Conservation (phyloP, 92 coral and sea anemone genomes). For the Zoanthus gigantus region DNA sequence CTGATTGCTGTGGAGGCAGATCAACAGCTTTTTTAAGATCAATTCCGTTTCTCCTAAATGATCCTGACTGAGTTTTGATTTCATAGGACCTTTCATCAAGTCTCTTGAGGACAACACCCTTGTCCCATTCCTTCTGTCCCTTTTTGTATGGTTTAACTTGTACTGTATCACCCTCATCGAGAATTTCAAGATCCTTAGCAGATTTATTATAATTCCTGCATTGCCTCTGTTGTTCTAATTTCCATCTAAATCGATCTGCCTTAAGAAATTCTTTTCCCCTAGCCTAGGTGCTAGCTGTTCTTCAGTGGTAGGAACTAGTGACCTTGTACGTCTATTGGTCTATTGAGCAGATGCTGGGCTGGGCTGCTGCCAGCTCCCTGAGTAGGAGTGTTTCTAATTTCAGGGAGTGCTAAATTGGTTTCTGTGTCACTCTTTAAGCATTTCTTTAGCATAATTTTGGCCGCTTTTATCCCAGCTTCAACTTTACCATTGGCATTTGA, state of each 20-base stretch:
- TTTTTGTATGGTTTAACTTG: constrained; percentile 14
- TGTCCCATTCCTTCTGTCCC: constrained; percentile 2
- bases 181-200: constrained; percentile 19
- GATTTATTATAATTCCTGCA: constrained; percentile 5
- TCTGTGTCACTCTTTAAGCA: constrained; percentile 34
- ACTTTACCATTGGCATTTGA: constrained; percentile 44
- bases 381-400: constrained; percentile 7
- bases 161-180: constrained; percentile 20
- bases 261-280: neutral
- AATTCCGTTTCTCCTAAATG: constrained; percentile 19
- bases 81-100: constrained; percentile 13
- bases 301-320: neutral
- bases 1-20: neutral
- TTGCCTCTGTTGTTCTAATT: constrained; percentile 25
- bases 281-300: constrained; percentile 5
- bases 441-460: constrained; percentile 37
- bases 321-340: neutral
- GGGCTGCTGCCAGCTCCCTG: constrained; percentile 14
- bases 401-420: constrained; percentile 20
- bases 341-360: neutral
- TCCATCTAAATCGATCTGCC: neutral
- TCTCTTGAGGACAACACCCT: constrained; percentile 15
- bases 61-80: neutral
- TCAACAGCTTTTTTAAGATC: neutral
- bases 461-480: constrained; percentile 32